Percentiles rank a stretch among this genome's conserved stretches.
phyloP scores from a whole-genome alignment of 1,140 invertebrate species.

The Drosophila gunungcola region DNA sequence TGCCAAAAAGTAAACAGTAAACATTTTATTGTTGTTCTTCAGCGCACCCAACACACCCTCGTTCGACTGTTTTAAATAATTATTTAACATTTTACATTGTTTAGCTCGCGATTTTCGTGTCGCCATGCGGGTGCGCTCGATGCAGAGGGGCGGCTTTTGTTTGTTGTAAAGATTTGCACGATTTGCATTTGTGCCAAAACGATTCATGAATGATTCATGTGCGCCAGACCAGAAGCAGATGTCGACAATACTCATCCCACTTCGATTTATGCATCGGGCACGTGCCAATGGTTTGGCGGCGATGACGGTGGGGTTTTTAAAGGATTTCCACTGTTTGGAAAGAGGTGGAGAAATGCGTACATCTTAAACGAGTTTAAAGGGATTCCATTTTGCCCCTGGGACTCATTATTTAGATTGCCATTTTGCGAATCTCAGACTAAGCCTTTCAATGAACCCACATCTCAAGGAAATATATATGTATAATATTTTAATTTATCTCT shows the following conservation, averaged over 20 bases:
- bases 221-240: conserved; percentile 62
- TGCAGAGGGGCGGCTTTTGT: conserved; percentile 44
- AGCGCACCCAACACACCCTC: conserved; percentile 8
- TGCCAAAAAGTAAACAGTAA: conserved; percentile 76
- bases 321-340: conserved; percentile 19
- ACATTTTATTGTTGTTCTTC: conserved; percentile 67
- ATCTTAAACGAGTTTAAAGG: conserved; percentile 10
- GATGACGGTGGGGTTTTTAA: conserved; percentile 30
- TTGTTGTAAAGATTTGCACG: conserved; percentile 77
- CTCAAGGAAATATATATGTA: too few relatives aligned
- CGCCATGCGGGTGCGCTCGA: conserved; percentile 30
- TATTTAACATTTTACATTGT: conserved; percentile 82
- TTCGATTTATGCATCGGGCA: conserved; percentile 61
- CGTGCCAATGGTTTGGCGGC: conserved; percentile 28
- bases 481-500: too few relatives aligned
- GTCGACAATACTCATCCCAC: conserved; percentile 63
- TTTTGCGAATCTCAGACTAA: not conserved
- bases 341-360: not conserved
- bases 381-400: not conserved
- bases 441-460: too few relatives aligned
- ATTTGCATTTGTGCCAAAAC: conserved; percentile 78
- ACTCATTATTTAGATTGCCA: not conserved
- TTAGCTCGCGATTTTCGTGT: conserved; percentile 61
- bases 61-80: conserved; percentile 68
- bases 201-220: conserved; percentile 80